These are phyloP conservation scores for Sinotaia quadrata DNA, from an alignment of 2,888 invertebrate species.

Conservation along the genomic window DNA sequence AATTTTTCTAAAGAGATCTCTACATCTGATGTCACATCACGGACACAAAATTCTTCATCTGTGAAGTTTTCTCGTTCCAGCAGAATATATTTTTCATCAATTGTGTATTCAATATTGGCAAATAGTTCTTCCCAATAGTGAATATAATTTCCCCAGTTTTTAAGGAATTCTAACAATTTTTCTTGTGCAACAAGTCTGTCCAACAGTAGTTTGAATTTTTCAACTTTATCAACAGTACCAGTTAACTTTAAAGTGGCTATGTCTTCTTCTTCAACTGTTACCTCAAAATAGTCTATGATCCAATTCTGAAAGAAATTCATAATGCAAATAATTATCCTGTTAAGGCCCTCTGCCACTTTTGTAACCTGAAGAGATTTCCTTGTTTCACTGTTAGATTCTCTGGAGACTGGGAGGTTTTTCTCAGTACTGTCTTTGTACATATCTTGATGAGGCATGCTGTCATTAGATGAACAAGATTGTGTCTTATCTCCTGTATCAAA, in stretches of 20 bases:
- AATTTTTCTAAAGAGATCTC: constrained; percentile 9
- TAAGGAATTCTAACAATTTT: not conserved
- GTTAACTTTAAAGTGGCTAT: not conserved
- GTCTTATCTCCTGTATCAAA: no score
- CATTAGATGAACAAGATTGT: no score
- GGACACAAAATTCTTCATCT: constrained; percentile 14
- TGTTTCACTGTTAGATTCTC: no score
- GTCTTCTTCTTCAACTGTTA: no score
- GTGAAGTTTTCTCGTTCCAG: not conserved
- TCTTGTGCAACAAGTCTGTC: not conserved
- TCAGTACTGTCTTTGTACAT: no score
- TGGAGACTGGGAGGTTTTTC: no score
- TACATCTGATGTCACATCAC: not conserved
- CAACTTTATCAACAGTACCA: not conserved
- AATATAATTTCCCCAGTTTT: not conserved
- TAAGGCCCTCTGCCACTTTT: no score
- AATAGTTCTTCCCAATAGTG: constrained; percentile 12
- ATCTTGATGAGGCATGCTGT: no score
- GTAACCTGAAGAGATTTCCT: no score
- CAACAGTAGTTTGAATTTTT: constrained; percentile 4
- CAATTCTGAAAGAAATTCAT: no score
- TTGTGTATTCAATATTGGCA: not conserved
- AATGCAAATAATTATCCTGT: no score
- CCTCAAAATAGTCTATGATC: no score
- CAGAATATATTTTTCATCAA: not conserved